A percentile compares a stretch with the other conserved stretches of the same genome.
Conservation (phyloP, 2,113 vertebrate genomes). For the Ranitomeya variabilis region DNA sequence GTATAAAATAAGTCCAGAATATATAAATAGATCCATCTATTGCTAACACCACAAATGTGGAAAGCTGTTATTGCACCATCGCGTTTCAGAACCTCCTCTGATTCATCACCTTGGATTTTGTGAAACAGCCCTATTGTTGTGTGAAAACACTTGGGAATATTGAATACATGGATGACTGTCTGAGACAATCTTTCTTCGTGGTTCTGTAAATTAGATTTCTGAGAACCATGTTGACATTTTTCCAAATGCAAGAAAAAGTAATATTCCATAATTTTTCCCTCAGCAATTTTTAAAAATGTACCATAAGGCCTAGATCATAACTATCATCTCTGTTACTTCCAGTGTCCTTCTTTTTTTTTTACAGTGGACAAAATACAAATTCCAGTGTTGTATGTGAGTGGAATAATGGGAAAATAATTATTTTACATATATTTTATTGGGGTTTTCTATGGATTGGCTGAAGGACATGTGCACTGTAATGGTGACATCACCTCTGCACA, state of each 20-base stretch:
- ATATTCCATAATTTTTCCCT: too few species aligned
- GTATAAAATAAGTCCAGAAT: slow-evolving; percentile 8
- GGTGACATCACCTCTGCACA: too few species aligned
- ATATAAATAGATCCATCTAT: background rate
- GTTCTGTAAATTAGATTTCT: background rate
- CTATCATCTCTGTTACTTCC: too few species aligned
- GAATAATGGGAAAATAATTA: too few species aligned
- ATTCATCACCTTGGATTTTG: background rate
- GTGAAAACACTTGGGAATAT: background rate
- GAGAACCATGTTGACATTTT: background rate
- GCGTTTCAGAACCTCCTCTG: background rate
- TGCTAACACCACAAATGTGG: background rate
- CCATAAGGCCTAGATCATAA: too few species aligned
- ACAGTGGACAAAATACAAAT: too few species aligned
- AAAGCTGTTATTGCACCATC: slow-evolving; percentile 13
- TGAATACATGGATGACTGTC: background rate
- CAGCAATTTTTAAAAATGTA: too few species aligned
- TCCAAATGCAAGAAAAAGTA: background rate
- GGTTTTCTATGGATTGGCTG: too few species aligned
- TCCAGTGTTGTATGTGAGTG: too few species aligned
- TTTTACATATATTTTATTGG: too few species aligned
- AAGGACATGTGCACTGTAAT: too few species aligned
- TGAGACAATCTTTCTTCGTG: background rate
- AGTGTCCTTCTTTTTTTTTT: too few species aligned
- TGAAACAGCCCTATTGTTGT: background rate